Evolutionary conservation across 2,113 vertebrate species (phyloP), one percentile per base, ranked within the genome.

Genomic region (Fregata magnificens): DNA sequence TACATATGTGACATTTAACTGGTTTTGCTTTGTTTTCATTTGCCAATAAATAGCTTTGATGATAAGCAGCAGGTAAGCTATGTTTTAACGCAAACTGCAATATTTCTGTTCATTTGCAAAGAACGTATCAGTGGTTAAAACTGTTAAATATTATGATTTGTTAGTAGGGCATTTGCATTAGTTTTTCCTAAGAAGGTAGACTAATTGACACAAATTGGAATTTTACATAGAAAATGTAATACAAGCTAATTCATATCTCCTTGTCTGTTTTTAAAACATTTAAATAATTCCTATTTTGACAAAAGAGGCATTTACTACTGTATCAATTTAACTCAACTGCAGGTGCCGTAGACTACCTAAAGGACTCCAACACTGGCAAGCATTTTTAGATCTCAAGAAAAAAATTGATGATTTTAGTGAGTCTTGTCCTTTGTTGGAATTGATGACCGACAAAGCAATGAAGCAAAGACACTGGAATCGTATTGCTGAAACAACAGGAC

Each of bases 341-440:
- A 99, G 98, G 63, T 98, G 98, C 49, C 97, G 97, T 63, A 98
- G 98, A 66, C 96, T 99, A 42, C 98, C 98, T 40, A 98, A 98
- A 95, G 98, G 97, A 28, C 97, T 99, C 59, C 98, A 98, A 92
- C 97, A 98, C 12, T 99, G 98, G 98, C 98, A 98, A 73, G 98
- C 98, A 0, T 99, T 93, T 96, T 93, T 98, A 78, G 98, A 98
- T 95, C 98, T 99, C 70, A 99, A 98, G 90, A 98, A 98, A 93
- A 98, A 89, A 93, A 98, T 99, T n/a, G 98, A 98, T 88, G 97
- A 98, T 82, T 98, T 99, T 80, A 98, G 96, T 71, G 98, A 98
- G 70, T 98, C 91, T 7, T 99, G 98, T 88, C 97, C 97, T 45
- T 90, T 99, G 7, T 81, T 99, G 44, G 98, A 99, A 97, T 97